Conservation (phyloP, 2,888 invertebrate species). For the Harmothoe impar region DNA sequence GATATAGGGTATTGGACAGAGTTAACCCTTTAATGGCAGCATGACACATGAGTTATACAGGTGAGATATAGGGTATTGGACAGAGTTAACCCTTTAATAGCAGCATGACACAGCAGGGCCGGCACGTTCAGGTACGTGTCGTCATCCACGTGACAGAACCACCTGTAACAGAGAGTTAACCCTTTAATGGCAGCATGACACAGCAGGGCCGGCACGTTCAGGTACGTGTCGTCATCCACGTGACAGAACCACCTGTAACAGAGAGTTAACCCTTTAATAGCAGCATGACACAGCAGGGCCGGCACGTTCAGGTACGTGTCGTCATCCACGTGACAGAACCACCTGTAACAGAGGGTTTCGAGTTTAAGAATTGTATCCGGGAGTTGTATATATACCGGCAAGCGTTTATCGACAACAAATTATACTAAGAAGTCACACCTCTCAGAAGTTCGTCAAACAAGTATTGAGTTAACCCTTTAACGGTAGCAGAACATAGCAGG, state of each 20-base stretch:
- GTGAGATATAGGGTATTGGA: too few relatives aligned
- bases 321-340: conserved; percentile 99
- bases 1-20: too few relatives aligned
- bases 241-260: too few relatives aligned
- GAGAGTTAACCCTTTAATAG: background rate
- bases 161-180: conserved; percentile 84
- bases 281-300: conserved; percentile 86
- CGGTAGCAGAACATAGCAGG: too few relatives aligned
- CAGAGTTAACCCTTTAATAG: too few relatives aligned
- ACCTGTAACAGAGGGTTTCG: conserved; percentile 85
- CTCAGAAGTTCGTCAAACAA: background rate
- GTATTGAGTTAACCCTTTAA: background rate
- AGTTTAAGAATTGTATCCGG: too few relatives aligned
- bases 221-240: conserved; percentile 99
- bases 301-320: conserved; percentile 99
- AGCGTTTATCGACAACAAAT: too few relatives aligned
- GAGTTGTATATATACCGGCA: too few relatives aligned
- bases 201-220: conserved; percentile 95
- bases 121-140: conserved; percentile 99
- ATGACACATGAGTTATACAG: too few relatives aligned
- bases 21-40: too few relatives aligned
- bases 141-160: conserved; percentile 99
- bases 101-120: conserved; percentile 90
- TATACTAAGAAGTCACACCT: background rate
- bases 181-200: background rate